phyloP scores from a whole-genome alignment of 2,888 invertebrate species.

The Neria commutata region DNA sequence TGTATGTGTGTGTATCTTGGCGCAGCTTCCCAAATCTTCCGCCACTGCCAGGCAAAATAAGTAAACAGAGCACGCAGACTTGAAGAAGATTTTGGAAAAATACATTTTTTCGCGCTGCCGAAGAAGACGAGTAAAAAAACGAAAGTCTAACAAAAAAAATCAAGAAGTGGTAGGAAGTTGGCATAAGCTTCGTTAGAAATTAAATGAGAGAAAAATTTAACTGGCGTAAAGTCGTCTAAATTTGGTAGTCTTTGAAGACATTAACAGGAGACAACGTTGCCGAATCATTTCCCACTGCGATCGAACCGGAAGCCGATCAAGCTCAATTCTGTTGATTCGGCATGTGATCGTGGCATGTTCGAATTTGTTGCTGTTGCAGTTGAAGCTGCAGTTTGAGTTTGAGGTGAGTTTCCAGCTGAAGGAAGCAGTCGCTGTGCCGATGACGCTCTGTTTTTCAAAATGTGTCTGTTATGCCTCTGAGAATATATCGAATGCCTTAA shows the following conservation, averaged over 20 bases:
- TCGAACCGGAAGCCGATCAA: neutral
- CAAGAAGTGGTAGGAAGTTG: neutral
- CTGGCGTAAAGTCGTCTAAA: too few relatives aligned
- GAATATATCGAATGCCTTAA: neutral
- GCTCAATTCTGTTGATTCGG: too few relatives aligned
- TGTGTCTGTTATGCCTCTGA: neutral
- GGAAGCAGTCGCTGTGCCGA: neutral
- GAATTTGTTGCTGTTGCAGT: too few relatives aligned
- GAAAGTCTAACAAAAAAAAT: too few relatives aligned
- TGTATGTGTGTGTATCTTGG: neutral
- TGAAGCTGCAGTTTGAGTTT: too few relatives aligned
- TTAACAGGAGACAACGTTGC: too few relatives aligned
- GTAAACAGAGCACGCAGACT: slow-evolving; percentile 11
- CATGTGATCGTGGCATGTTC: neutral
- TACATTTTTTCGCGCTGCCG: slow-evolving; percentile 5
- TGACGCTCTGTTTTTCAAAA: neutral
- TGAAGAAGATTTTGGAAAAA: slow-evolving; percentile 8
- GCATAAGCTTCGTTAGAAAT: neutral
- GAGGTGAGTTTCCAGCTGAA: neutral
- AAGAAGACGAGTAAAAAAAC: neutral
- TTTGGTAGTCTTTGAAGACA: too few relatives aligned
- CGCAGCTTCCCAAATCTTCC: too few relatives aligned
- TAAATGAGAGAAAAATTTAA: neutral
- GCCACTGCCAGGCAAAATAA: slow-evolving; percentile 7
- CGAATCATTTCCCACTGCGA: too few relatives aligned